Evolutionary conservation across 2,113 vertebrate species (phyloP).

Genomic region (Carettochelys insculpta): DNA sequence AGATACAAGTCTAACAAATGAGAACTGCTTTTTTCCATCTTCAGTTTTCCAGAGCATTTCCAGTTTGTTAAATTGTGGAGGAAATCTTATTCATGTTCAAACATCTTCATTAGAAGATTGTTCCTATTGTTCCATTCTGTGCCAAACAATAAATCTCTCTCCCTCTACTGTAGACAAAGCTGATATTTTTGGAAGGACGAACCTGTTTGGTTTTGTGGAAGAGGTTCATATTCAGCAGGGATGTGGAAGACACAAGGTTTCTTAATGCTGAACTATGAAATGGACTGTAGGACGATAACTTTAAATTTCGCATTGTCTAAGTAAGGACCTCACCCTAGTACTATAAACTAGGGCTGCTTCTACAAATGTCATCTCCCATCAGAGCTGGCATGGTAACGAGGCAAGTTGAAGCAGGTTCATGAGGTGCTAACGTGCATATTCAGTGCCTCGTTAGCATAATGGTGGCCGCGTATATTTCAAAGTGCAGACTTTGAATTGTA

Average conservation of each 20-base stretch:
- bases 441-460: too few species aligned
- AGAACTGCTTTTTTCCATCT: not conserved
- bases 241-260: not conserved
- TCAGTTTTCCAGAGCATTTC: not conserved
- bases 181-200: not conserved
- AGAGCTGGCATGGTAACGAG: too few species aligned
- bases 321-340: not conserved
- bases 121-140: not conserved
- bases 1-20: not conserved
- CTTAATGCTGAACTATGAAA: not conserved
- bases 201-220: not conserved
- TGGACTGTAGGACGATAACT: not conserved
- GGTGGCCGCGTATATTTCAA: too few species aligned
- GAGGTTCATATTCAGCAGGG: not conserved
- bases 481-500: too few species aligned
- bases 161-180: not conserved
- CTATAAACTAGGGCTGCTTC: too few species aligned
- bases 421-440: too few species aligned
- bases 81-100: not conserved
- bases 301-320: conserved; percentile 26
- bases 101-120: not conserved
- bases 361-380: too few species aligned
- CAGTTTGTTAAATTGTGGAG: not conserved
- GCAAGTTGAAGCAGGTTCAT: too few species aligned
- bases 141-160: not conserved